Conservation (phyloP, 2,888 invertebrate species). For the Dasypolia templi region DNA sequence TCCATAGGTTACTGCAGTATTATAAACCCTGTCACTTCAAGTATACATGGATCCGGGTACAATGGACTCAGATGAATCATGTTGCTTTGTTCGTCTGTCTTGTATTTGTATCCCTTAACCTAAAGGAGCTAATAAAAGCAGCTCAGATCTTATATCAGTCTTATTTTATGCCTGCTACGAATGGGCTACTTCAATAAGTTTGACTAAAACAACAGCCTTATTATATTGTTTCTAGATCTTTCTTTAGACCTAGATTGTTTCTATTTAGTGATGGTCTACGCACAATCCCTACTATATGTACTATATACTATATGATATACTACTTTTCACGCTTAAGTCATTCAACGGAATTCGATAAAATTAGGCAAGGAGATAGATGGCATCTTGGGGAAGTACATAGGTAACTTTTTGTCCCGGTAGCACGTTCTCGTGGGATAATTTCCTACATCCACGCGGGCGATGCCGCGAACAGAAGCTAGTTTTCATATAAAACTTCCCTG, state of each 20-base stretch:
- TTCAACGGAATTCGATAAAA: too few species aligned
- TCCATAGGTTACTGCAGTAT: background rate
- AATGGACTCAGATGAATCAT: slow-evolving; percentile 39
- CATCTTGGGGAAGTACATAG: too few species aligned
- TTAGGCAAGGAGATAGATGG: too few species aligned
- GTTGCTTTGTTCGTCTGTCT: slow-evolving; percentile 16
- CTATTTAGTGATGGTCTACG: background rate
- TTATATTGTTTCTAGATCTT: background rate
- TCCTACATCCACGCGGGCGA: too few species aligned
- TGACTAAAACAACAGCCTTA: background rate
- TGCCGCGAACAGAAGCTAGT: too few species aligned
- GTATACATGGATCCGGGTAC: slow-evolving; percentile 31
- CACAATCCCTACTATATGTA: background rate
- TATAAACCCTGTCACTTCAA: slow-evolving; percentile 19
- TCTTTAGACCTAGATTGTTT: background rate
- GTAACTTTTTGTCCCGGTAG: too few species aligned
- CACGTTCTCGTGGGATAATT: too few species aligned
- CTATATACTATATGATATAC: too few species aligned
- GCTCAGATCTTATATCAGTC: background rate
- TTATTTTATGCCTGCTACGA: background rate
- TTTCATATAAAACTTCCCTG: background rate
- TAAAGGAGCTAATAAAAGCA: background rate
- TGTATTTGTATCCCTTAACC: background rate
- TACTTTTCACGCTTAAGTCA: too few species aligned
- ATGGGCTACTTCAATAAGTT: background rate